Evolutionary conservation across 30 jellyfish, hydroid and myxozoan species (phyloP), one percentile per base, ranked within the genome.

Genomic region (Morbakka virulenta): DNA sequence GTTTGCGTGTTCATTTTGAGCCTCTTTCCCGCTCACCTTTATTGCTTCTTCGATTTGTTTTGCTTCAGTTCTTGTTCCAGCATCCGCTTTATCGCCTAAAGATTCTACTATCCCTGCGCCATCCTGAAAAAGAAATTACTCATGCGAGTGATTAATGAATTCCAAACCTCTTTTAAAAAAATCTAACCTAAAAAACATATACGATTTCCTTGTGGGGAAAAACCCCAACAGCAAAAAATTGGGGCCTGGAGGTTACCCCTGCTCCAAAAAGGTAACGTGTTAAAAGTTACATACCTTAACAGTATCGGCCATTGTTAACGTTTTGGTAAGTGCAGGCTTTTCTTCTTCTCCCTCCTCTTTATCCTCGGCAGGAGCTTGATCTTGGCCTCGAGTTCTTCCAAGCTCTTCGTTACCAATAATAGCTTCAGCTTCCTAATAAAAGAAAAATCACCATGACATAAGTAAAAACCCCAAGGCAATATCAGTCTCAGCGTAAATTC

Each of bases 251-350:
- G n/a, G n/a, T n/a, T n/a, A n/a, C n/a, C n/a, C n/a, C n/a, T n/a
- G n/a, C n/a, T n/a, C n/a, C n/a, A n/a, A n/a, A n/a, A n/a, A n/a
- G n/a, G n/a, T n/a, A n/a, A n/a, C n/a, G n/a, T n/a, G n/a, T n/a
- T n/a, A n/a, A n/a, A n/a, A n/a, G n/a, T n/a, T n/a, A 17, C 84
- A 26, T 28, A 86, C 96, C 85, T 86, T 78, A 9, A 88, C 96
- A 4, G 96, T 86, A 3, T 36, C 80, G 47, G 63, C 83, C 96
- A 86, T 86, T 1, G 96, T 86, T 26, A 87, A 9, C 2, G 96
- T 74, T 76, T 88, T 66, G 34, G 52, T 82, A 65, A 86, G 20
- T 14, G 89, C 2, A 1, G 74, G 81, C 27, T 70, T 57, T 33
- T 72, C 86, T 2, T 75, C 96, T 9, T 66, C 90, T 27, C 28